These are phyloP conservation scores for Elachura formosa DNA, from an alignment of 2,113 vertebrate genomes.

Conservation along the genomic window DNA sequence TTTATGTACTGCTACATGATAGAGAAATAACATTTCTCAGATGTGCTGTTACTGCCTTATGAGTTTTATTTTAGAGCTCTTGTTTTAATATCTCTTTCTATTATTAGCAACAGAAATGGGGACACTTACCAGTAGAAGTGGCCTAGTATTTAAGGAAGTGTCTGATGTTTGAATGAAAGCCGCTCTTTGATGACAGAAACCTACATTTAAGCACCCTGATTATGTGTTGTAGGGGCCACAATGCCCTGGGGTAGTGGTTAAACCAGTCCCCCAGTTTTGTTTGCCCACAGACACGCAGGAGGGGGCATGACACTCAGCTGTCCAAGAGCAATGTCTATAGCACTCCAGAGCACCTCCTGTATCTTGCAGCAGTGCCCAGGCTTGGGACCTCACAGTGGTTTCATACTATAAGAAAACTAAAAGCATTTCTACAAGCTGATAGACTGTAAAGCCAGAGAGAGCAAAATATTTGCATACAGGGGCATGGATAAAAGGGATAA, in stretches of 20 bases:
- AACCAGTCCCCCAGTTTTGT: not conserved
- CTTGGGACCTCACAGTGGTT: not conserved
- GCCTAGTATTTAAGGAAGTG: not conserved
- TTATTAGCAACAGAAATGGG: not conserved
- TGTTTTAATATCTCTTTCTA: not conserved
- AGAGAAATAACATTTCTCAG: not conserved
- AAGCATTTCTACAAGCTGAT: not conserved
- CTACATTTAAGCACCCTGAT: not conserved
- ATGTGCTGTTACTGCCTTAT: not conserved
- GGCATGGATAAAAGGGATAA: not conserved
- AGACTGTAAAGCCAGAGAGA: not conserved
- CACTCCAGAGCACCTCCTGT: not conserved
- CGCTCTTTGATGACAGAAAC: not conserved
- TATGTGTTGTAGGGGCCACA: rapidly evolving
- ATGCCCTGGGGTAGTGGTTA: not conserved
- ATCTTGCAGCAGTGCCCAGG: not conserved
- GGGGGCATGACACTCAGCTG: not conserved
- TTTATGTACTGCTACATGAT: too few relatives aligned
- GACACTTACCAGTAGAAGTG: not conserved
- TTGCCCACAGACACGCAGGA: rapidly evolving
- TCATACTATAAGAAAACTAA: not conserved
- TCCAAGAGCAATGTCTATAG: not conserved
- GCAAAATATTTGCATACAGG: not conserved
- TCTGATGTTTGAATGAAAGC: not conserved
- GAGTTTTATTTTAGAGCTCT: not conserved